These are phyloP conservation scores for Hepsetus odoe DNA, from an alignment of 2,113 vertebrate species.

Conservation along the genomic window DNA sequence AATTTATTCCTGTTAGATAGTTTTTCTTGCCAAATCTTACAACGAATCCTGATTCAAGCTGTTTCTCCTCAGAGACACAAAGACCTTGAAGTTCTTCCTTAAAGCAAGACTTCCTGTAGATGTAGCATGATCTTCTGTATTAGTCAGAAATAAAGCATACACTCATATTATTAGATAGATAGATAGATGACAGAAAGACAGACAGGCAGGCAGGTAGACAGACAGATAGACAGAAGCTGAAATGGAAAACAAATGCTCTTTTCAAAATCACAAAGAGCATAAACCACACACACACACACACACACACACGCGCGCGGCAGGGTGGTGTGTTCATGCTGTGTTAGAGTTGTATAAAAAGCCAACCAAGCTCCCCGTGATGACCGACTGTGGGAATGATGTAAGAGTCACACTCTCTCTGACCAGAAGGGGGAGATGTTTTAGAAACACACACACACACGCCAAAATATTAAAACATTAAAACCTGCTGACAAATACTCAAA, in stretches of 20 bases:
- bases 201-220: too few species aligned
- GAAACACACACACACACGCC: constrained; percentile 6
- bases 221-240: neutral
- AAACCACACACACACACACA: neutral
- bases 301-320: neutral
- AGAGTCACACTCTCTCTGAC: constrained; percentile 17
- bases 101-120: neutral
- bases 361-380: constrained; percentile 6
- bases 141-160: too few species aligned
- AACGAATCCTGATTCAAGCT: neutral
- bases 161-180: too few species aligned
- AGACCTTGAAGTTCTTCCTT: neutral
- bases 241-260: neutral
- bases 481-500: constrained; percentile 9
- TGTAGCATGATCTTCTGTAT: neutral
- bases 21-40: neutral
- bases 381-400: constrained; percentile 42
- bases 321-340: neutral
- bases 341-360: constrained; percentile 31
- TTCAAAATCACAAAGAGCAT: neutral
- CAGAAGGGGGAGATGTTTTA: constrained; percentile 46
- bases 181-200: too few species aligned
- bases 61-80: neutral
- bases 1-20: neutral
- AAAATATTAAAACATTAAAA: neutral